Evolutionary conservation across 2,888 invertebrate genomes (phyloP).

Genomic region (Pristionchus arcanus): DNA sequence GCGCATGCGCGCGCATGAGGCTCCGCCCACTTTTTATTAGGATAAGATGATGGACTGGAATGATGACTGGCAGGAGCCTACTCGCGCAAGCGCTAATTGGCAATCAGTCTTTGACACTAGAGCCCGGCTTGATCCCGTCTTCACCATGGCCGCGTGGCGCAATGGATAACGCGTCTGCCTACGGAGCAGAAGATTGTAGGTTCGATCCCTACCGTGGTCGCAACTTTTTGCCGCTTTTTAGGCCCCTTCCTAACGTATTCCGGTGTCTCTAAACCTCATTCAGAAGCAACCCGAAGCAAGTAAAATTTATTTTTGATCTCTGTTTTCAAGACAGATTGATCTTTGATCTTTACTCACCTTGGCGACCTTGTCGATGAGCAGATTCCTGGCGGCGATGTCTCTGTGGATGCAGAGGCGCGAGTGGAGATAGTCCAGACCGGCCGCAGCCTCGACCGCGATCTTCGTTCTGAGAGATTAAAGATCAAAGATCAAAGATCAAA

Average conservation of each 20-base stretch:
- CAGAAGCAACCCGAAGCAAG: no score
- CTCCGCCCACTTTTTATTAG: background rate
- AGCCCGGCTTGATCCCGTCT: background rate
- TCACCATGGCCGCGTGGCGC: slow-evolving; percentile 61
- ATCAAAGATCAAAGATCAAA: background rate
- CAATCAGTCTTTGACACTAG: background rate
- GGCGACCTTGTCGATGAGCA: slow-evolving; percentile 57
- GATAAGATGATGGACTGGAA: no score
- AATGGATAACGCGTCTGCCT: slow-evolving; percentile 77
- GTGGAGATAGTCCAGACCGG: slow-evolving; percentile 63
- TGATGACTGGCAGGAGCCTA: no score
- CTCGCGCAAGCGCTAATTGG: background rate
- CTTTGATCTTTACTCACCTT: slow-evolving; percentile 20
- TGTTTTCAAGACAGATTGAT: no score
- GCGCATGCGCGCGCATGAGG: no score
- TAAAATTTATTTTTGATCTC: no score
- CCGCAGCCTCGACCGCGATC: slow-evolving; percentile 61
- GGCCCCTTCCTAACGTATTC: no score
- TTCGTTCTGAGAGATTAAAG: slow-evolving; percentile 48
- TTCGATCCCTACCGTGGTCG: slow-evolving; percentile 77
- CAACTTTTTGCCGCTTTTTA: background rate
- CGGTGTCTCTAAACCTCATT: no score
- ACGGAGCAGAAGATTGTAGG: slow-evolving; percentile 79
- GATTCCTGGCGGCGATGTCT: slow-evolving; percentile 60
- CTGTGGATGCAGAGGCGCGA: slow-evolving; percentile 58